Evolutionary conservation across 1,140 invertebrate species (phyloP).

Genomic region (Drosophila rufa): DNA sequence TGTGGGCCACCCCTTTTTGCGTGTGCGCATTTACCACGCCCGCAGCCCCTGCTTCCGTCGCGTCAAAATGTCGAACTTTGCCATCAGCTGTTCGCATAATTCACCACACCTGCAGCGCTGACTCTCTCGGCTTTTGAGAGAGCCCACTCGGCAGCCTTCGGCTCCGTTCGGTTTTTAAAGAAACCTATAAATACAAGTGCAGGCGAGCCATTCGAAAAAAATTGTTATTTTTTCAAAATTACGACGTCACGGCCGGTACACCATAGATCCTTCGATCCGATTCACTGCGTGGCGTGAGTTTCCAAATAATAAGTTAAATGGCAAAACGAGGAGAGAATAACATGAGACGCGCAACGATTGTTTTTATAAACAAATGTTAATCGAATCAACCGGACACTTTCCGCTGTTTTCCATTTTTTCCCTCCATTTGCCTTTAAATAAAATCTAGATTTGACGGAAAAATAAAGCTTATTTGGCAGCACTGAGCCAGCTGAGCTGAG

Average conservation of each 20-base stretch:
- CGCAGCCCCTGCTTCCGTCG: neutral
- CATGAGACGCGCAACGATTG: too few species aligned
- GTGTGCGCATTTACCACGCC: neutral
- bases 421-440: neutral
- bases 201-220: neutral
- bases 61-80: neutral
- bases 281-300: constrained; percentile 2
- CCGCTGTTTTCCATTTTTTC: too few species aligned
- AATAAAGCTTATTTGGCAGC: neutral
- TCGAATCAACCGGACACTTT: neutral
- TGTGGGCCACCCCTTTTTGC: neutral
- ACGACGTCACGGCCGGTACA: constrained; percentile 4
- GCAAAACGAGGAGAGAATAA: too few species aligned
- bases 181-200: constrained; percentile 14
- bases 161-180: neutral
- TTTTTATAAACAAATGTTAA: neutral
- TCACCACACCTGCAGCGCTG: constrained; percentile 15
- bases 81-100: constrained; percentile 26
- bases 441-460: too few species aligned
- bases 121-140: neutral
- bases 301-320: neutral
- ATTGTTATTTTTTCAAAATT: constrained; percentile 1
- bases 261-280: neutral
- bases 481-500: constrained; percentile 66
- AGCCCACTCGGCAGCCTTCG: neutral